Base-by-base conservation (phyloP, 1,140 invertebrate species). In the Xylocopa sonorina region DNA sequence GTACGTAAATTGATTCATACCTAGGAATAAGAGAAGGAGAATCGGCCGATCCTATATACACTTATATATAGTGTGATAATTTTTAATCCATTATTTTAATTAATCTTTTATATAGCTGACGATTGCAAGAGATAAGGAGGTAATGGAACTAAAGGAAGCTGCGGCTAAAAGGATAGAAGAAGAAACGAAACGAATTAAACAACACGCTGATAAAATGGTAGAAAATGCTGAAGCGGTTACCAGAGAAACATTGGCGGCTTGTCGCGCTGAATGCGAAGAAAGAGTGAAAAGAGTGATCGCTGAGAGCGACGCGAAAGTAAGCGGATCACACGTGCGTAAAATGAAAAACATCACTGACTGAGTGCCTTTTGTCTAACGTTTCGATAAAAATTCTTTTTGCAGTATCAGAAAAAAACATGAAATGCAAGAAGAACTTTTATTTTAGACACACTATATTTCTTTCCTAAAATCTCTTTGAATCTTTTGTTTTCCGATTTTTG, bases 291-390 rank as follows among this genome's bases (percentile, higher is more conserved):
- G 88, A 68, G 81, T 88, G 7, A 90, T 92, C 41, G 78, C 80
- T 7, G 90, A 92, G 82, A 88, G 83, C 62, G 89, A 92, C 62
- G 83, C 83, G 6, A 91, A 91, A 84, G 90, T 92, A 82, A 83
- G 79, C 67, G 50, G 60, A 10, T 32, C 55, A 74, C 60, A 73
- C 41, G 77, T 80, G 66, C 76, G 75, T 87, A 81, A 69, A 76
- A 71, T 83, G 9, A 16, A 53, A 64, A 82, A 86, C 73, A 81
- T 81, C 69, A 83, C 68, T 82, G 50, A 84, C 29, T 66, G 72
- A 46, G 68, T 62, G 46, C 53, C n/a, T 81, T 62, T 48, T 58
- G 50, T 34, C 38, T 78, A 18, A 55, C 29, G 34, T 24, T 60
- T 21, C 21, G 41, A 60, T 69, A 51, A 46, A 55, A 12, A 62